Base-by-base conservation (phyloP, 2,797 vertebrate species). In the Pseudomugil gertrudae region DNA sequence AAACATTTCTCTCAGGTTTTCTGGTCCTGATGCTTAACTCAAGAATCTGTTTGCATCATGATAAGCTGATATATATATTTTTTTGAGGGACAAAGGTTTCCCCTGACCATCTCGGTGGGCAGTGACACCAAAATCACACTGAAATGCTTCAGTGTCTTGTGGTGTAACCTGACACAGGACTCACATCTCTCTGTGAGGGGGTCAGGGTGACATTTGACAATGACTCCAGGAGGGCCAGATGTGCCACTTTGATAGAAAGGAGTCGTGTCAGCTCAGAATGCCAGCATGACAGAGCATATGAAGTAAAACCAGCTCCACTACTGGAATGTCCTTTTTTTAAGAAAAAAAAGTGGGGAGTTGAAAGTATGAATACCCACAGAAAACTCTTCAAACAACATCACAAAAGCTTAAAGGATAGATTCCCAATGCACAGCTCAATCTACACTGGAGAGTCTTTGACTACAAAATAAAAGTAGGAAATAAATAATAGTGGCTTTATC, bases 131-230 rank as follows among this genome's bases (percentile, higher is more conserved):
- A 40, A 73, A 73, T 76, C 70, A 79, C 77, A 83, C 74, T 70
- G 30, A 57, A 66, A 74, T 14, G 66, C 69, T 74, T 77, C 72
- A 63, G 36, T 71, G 69, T 78, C 47, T 73, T 72, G 55, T 75
- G 71, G 69, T 73, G 70, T 84, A 83, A 80, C 68, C 67, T 47
- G 23, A 62, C 79, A 71, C 51, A 54, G 67, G 72, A 58, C 47
- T 74, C 72, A 75, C 78, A 65, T 70, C 47, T 1, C 83, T 80
- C 71, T 43, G 71, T 45, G 32, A 81, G 86, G 74, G 79, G 65
- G 63, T 69, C 60, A 4, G 29, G 69, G 33, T 92, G 91, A 91
- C 92, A 91, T 93, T 92, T 91, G 79, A 83, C 80, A 84, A 57
- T 72, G 83, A 77, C 90, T 79, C 66, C 90, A 84, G 89, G 91